Evolutionary conservation across 2,113 vertebrate genomes (phyloP), one percentile per base, ranked within the genome.

Genomic region (Lonchura striata): DNA sequence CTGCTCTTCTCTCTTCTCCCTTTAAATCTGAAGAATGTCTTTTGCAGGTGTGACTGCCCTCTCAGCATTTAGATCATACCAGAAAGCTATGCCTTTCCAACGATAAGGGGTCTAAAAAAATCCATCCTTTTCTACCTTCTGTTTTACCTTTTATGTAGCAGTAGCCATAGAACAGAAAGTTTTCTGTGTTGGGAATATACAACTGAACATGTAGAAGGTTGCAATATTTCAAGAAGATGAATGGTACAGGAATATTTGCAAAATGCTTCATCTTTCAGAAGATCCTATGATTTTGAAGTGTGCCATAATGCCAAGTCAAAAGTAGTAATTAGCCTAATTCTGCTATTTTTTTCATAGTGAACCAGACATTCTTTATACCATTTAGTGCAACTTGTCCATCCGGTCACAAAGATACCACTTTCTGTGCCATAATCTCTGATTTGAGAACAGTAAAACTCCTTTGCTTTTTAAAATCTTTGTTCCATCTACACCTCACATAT

Each of bases 31-130:
- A 31, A 79, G 10, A 53, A 90, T 42, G 9, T 25, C 31, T 68
- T 87, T 6, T 63, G 28, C 16, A 68, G 28, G 22, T 47, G 56
- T 0, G 0, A 33, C 11, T 60, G 9, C 10, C 27, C 13, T 79
- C 76, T 52, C 41, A 33, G 41, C 13, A 33, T 59, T 57, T 37
- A 65, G 15, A 57, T 33, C 6, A 42, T 13, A 56, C 6, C 27
- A 61, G 31, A 42, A 78, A 66, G 30, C 24, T 50, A 6, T 27
- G 25, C 19, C 61, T 80, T 80, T 71, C 24, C 50, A 70, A 31
- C 1, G 1, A 23, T 20, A 74, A 81, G 8, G 1, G 2, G 10
- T 39, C 35, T 76, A 60, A 49, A 79, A 79, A 39, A 88, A 47
- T 9, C 6, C 8, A 22, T 35, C 5, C 17, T 79, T 53, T 64